These are phyloP conservation scores for Oxycera nigricornis DNA, from an alignment of 2,888 invertebrate genomes.

Conservation along the genomic window DNA sequence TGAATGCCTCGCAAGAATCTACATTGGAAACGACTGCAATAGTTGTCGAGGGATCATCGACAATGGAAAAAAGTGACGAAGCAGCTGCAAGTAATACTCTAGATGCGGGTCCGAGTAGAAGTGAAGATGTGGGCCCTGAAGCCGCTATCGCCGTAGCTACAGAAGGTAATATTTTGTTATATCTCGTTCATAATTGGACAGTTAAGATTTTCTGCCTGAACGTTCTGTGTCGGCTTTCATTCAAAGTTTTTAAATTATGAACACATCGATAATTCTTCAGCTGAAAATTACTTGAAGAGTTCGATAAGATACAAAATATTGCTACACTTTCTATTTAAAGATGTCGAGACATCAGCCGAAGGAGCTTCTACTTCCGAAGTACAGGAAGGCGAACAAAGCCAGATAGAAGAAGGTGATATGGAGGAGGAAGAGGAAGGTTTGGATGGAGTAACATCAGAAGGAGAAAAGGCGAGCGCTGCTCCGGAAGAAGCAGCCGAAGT, in stretches of 20 bases:
- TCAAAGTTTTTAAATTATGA: too few relatives aligned
- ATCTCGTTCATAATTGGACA: background rate
- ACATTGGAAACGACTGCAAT: conserved; percentile 62
- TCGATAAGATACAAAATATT: background rate
- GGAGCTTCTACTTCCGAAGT: conserved; percentile 64
- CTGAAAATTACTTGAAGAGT: background rate
- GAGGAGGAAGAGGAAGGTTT: conserved; percentile 59
- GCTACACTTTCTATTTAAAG: conserved; percentile 15
- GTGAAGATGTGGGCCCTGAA: conserved; percentile 47
- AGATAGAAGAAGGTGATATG: conserved; percentile 54
- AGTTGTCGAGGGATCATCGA: conserved; percentile 51
- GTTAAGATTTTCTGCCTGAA: background rate
- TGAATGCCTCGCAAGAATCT: conserved; percentile 71
- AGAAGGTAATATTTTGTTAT: conserved; percentile 41
- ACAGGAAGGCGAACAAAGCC: conserved; percentile 57
- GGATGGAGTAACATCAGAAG: conserved; percentile 68
- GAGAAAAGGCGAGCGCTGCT: conserved; percentile 66
- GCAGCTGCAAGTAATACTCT: conserved; percentile 54
- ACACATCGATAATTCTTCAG: too few relatives aligned
- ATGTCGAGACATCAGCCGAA: conserved; percentile 57
- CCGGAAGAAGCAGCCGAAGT: conserved; percentile 62
- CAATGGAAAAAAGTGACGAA: conserved; percentile 59
- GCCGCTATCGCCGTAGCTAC: conserved; percentile 44
- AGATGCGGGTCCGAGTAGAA: conserved; percentile 53
- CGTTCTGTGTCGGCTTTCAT: too few relatives aligned